Evolutionary conservation across 2,888 invertebrate genomes (phyloP), one percentile per base, ranked within the genome.

Genomic region (Melikaiella ostensackeni): DNA sequence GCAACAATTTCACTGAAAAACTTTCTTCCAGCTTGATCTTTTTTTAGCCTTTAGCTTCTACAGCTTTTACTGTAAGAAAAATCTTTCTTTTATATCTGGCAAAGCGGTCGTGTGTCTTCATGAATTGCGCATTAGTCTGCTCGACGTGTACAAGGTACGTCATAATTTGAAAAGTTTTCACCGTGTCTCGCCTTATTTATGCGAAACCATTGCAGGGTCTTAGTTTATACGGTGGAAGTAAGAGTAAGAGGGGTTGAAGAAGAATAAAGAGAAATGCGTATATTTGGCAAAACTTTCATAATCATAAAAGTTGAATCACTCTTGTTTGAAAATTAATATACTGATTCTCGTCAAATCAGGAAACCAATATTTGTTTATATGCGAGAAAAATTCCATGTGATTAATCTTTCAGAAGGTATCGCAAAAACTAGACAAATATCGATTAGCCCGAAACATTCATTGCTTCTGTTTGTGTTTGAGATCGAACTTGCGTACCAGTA

Each of bases 111-210:
- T 78, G 79, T 77, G 74, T 81, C 81, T 81, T 80, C 80, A 82
- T 81, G 81, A 82, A 82, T 81, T 80, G 79, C 80, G 80, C 81
- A 81, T 81, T 82, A 82, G 80, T 59, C 79, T 78, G 75, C 79
- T 75, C 76, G 79, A 80, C 77, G 75, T 64, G 46, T 33, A 63
- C 64, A 38, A 42, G 24, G 55, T 33, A 70, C 57, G 62, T 79
- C 61, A 79, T 81, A 81, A 81, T 79, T 81, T 79, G 79, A 81
- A 81, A 81, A 81, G 81, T 81, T 81, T 59, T 24, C 75, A 42
- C 38, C 80, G 75, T 77, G 77, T 76, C 42, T 74, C 27, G 79
- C 79, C 77, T 79, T 79, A 81, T 77, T 77, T 77, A 77, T 79
- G 57, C 57, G 24, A 11, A 24, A 57, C 57, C 57, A 57, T 57